These are phyloP conservation scores for Atherix ibis DNA, from an alignment of 2,888 invertebrate genomes.

Conservation along the genomic window DNA sequence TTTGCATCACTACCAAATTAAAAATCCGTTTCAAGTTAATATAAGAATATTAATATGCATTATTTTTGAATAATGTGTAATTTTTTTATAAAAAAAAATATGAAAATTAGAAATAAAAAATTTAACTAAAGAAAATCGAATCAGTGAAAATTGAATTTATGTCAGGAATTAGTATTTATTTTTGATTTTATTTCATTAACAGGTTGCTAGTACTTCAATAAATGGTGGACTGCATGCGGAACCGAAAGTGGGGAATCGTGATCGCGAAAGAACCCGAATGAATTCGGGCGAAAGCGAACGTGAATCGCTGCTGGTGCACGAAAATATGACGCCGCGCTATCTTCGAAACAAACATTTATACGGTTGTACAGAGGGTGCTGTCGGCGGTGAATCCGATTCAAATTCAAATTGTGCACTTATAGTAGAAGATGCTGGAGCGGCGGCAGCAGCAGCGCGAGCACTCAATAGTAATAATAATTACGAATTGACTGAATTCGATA, in stretches of 20 bases:
- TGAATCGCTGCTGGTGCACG: constrained; percentile 14
- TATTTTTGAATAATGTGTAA: too few relatives aligned
- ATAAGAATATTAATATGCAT: too few relatives aligned
- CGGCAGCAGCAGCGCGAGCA: constrained; percentile 38
- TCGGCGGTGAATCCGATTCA: constrained; percentile 36
- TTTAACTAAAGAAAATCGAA: neutral
- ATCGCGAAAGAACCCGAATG: constrained; percentile 14
- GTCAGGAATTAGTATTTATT: too few relatives aligned
- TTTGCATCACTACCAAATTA: too few relatives aligned
- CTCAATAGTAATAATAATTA: constrained; percentile 62
- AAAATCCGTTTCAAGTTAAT: too few relatives aligned
- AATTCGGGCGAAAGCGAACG: constrained; percentile 17
- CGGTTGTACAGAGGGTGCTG: constrained; percentile 8
- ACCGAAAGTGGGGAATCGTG: constrained; percentile 16
- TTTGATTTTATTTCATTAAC: constrained; percentile 3
- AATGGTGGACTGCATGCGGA: constrained; percentile 16
- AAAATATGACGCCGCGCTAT: constrained; percentile 14
- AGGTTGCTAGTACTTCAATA: constrained; percentile 14
- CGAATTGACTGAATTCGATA: constrained; percentile 57
- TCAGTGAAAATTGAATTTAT: neutral
- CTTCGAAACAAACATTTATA: constrained; percentile 14
- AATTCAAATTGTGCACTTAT: constrained; percentile 41
- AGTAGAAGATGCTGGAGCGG: constrained; percentile 29
- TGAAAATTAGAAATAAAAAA: neutral
- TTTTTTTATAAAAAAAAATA: neutral